Conservation (phyloP, 2,113 vertebrate genomes). For the Morone chrysops region DNA sequence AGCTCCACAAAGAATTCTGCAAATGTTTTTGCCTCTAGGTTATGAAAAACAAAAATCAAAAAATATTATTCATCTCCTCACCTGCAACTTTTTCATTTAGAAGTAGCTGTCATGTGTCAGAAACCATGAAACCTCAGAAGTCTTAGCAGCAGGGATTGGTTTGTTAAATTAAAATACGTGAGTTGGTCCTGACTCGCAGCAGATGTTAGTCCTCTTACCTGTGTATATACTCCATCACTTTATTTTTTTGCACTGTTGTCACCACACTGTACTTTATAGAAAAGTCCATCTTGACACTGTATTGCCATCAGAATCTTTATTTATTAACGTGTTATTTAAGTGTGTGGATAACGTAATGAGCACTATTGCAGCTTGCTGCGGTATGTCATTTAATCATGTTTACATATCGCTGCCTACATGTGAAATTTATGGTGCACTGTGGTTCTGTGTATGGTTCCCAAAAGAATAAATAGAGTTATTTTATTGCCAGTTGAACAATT, state of each 20-base stretch:
- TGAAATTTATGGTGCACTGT: conserved; percentile 63
- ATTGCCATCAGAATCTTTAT: conserved; percentile 48
- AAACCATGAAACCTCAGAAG: conserved; percentile 24
- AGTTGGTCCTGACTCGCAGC: conserved; percentile 5
- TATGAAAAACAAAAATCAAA: background rate
- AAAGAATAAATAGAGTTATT: conserved; percentile 64
- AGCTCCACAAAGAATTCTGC: conserved; percentile 41
- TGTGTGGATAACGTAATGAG: conserved; percentile 46
- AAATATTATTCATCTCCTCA: conserved; percentile 23
- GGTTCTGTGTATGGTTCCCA: conserved; percentile 49
- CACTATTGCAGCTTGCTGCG: conserved; percentile 14
- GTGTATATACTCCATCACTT: conserved; percentile 43
- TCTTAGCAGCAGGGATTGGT: conserved; percentile 34
- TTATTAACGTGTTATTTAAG: conserved; percentile 69
- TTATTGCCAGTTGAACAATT: conserved; percentile 49
- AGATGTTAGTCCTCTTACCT: background rate
- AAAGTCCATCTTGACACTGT: conserved; percentile 34
- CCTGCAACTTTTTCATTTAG: conserved; percentile 45
- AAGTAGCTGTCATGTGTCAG: conserved; percentile 46
- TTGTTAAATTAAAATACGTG: background rate
- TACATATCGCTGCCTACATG: conserved; percentile 65
- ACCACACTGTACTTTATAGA: conserved; percentile 59
- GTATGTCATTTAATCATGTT: conserved; percentile 51
- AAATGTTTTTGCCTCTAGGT: conserved; percentile 27
- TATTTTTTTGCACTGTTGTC: conserved; percentile 63